Percentiles rank a stretch among this genome's conserved stretches.
phyloP scores from a whole-genome alignment of 2,113 vertebrate species.

The Gnathonemus longibarbis region DNA sequence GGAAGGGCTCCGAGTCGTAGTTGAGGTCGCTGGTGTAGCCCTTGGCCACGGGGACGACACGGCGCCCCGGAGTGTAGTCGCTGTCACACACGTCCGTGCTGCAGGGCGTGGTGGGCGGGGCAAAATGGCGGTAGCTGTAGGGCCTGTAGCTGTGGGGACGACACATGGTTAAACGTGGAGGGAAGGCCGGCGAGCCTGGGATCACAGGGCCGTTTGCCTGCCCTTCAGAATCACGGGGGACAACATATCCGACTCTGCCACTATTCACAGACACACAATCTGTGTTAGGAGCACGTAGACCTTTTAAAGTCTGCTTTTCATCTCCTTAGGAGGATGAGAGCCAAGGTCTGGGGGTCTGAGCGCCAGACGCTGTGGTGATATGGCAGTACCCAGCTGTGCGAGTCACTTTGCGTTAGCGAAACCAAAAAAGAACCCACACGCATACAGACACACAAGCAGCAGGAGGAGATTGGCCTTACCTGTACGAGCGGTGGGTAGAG shows the following conservation, averaged over 20 bases:
- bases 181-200: neutral
- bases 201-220: neutral
- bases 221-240: neutral
- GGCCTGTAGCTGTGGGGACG: constrained; percentile 72
- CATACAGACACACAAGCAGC: neutral
- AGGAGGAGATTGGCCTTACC: constrained; percentile 48
- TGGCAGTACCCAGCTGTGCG: neutral
- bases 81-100: constrained; percentile 96
- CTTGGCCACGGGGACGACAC: constrained; percentile 59
- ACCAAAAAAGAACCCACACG: neutral
- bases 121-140: constrained; percentile 91
- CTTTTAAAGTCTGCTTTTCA: constrained; percentile 5
- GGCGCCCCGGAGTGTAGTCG: constrained; percentile 86
- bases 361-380: constrained; percentile 22
- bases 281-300: neutral
- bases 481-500: constrained; percentile 96
- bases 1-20: constrained; percentile 95
- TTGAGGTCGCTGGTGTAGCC: constrained; percentile 92
- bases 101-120: constrained; percentile 94
- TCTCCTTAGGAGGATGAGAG: constrained; percentile 15
- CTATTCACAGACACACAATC: neutral
- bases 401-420: neutral
- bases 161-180: neutral
- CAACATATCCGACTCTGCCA: neutral
- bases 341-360: neutral